Conservation (phyloP, 1,140 invertebrate genomes). For the Scaptodrosophila lebanonensis region DNA sequence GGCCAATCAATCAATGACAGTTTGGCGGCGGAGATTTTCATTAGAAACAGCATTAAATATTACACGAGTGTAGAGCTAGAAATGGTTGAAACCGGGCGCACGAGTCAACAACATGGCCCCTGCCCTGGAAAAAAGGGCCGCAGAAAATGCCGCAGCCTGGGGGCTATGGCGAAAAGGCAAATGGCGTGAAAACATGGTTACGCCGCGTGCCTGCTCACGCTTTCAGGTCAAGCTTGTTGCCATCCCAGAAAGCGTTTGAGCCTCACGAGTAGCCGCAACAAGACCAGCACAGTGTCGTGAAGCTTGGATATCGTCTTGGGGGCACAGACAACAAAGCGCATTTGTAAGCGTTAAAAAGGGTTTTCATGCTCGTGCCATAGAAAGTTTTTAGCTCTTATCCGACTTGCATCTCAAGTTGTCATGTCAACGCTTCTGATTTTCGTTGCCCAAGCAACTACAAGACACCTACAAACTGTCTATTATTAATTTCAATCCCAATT, state of each 20-base stretch:
- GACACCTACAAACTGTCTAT: conserved; percentile 20
- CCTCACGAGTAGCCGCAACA: conserved; percentile 25
- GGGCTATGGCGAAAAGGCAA: too few species aligned
- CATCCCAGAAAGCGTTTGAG: conserved; percentile 48
- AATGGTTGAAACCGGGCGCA: conserved; percentile 73
- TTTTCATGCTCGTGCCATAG: conserved; percentile 71
- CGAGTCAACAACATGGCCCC: conserved; percentile 63
- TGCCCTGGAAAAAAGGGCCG: too few species aligned
- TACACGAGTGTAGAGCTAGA: conserved; percentile 39
- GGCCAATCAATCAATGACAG: conserved; percentile 70
- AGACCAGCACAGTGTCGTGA: conserved; percentile 5
- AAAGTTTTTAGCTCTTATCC: conserved; percentile 58
- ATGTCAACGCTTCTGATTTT: conserved; percentile 73
- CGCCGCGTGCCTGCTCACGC: background rate
- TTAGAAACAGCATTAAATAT: conserved; percentile 66
- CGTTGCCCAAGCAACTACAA: background rate
- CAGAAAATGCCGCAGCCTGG: too few species aligned
- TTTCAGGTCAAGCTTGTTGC: conserved; percentile 50
- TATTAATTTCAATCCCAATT: background rate
- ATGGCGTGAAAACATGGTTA: conserved; percentile 59
- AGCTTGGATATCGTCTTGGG: too few species aligned
- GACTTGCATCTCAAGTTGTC: conserved; percentile 65
- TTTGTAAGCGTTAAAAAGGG: conserved; percentile 46
- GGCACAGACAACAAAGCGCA: conserved; percentile 28
- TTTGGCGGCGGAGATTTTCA: conserved; percentile 36